Conservation (phyloP, 1,140 invertebrate species). For the Hirudo medicinalis region DNA sequence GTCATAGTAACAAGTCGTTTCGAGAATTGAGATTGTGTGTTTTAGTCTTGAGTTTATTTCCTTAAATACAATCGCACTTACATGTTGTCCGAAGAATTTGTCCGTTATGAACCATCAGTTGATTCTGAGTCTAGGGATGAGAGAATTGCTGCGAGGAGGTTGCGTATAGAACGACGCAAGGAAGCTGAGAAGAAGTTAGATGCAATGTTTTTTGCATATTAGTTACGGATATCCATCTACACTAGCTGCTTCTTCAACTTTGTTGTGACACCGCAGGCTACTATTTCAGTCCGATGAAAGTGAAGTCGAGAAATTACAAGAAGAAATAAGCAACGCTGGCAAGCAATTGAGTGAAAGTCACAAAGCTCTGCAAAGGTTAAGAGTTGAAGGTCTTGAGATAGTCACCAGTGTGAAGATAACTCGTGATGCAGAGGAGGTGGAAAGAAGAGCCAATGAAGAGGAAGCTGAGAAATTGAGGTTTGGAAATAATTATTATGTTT, state of each 20-base stretch:
- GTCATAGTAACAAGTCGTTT: no score
- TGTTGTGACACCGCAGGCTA: neutral
- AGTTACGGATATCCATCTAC: neutral
- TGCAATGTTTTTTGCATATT: neutral
- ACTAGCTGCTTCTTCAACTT: neutral
- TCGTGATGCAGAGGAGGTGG: conserved; percentile 37
- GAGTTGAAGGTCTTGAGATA: conserved; percentile 39
- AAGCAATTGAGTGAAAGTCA: conserved; percentile 40
- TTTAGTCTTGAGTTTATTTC: no score
- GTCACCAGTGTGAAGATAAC: conserved; percentile 41
- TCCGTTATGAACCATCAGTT: conserved; percentile 31
- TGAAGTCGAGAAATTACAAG: conserved; percentile 18
- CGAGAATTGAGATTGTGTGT: no score
- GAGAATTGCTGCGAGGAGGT: conserved; percentile 35
- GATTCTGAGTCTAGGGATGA: conserved; percentile 38
- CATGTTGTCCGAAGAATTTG: neutral
- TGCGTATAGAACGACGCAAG: conserved; percentile 33
- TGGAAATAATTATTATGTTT: conserved; percentile 5
- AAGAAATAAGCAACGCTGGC: conserved; percentile 37
- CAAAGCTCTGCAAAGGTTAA: conserved; percentile 34
- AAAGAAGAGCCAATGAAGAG: conserved; percentile 35
- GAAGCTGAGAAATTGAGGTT: conserved; percentile 34
- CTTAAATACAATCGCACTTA: neutral
- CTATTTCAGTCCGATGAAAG: neutral
- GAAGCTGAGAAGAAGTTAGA: conserved; percentile 32